A percentile compares a stretch with the other conserved stretches of the same genome.
Conservation (phyloP, 35 echinoderm and acorn worm species). For the Stichopus chloronotus region DNA sequence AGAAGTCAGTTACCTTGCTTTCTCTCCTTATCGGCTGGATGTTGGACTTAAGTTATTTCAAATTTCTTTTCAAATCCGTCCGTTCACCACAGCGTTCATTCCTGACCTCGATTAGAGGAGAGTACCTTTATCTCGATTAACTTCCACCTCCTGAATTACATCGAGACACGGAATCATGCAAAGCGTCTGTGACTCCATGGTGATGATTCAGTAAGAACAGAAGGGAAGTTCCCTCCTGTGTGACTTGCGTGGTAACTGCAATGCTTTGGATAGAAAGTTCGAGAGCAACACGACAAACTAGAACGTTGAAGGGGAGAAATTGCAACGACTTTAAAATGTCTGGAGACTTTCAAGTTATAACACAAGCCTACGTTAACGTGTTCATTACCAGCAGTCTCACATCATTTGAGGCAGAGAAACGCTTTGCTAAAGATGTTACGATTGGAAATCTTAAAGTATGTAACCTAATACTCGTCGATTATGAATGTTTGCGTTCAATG, state of each 20-base stretch:
- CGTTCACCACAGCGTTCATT: too few species aligned
- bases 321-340: constrained; percentile 61
- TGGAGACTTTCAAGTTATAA: constrained; percentile 77
- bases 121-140: too few species aligned
- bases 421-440: constrained; percentile 87
- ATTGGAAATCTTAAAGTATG: constrained; percentile 84
- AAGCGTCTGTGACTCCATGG: neutral
- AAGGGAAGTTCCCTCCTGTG: neutral
- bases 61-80: too few species aligned
- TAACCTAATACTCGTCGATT: neutral
- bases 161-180: neutral
- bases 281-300: neutral
- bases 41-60: too few species aligned
- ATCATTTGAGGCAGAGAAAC: constrained; percentile 80
- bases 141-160: too few species aligned
- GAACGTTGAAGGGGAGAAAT: too few species aligned
- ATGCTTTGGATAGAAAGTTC: neutral
- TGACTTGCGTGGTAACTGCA: neutral
- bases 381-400: constrained; percentile 82
- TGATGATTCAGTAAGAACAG: neutral
- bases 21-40: too few species aligned
- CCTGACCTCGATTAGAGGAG: too few species aligned
- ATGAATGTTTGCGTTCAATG: neutral
- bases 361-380: constrained; percentile 74
- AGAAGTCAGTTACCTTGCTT: too few species aligned